A percentile compares a stretch with the other conserved stretches of the same genome.
Evolutionary conservation across 2,797 vertebrate genomes (phyloP).

Genomic region (Naso thynnoides): DNA sequence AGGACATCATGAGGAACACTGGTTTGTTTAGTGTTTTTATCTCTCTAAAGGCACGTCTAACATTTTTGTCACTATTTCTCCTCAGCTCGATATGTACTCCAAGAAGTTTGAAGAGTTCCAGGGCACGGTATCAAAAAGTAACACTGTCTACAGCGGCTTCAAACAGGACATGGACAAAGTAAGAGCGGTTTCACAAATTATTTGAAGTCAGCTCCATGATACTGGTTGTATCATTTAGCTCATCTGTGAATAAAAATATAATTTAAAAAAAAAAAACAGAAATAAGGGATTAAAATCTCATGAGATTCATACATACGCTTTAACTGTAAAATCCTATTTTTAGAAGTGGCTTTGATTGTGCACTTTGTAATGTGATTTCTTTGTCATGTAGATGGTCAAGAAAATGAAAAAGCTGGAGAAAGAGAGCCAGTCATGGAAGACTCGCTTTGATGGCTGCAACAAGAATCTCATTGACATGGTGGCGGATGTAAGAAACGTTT

Average conservation of each 20-base stretch:
- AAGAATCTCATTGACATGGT: conserved; percentile 96
- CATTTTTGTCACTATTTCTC: conserved; percentile 32
- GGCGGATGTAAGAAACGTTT: conserved; percentile 89
- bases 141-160: conserved; percentile 94
- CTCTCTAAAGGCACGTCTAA: neutral
- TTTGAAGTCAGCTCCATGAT: conserved; percentile 26
- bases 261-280: conserved; percentile 11
- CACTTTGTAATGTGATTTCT: conserved; percentile 11
- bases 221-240: conserved; percentile 21
- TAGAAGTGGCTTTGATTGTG: conserved; percentile 43
- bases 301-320: conserved; percentile 25
- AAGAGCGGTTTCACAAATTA: conserved; percentile 50
- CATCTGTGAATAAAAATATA: conserved; percentile 23
- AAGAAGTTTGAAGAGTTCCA: conserved; percentile 99
- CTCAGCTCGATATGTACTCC: conserved; percentile 94
- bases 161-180: conserved; percentile 99
- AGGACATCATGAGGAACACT: neutral
- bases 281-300: conserved; percentile 23
- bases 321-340: conserved; percentile 50
- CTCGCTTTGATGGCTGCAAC: conserved; percentile 96
- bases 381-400: conserved; percentile 91
- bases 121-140: conserved; percentile 95
- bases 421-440: conserved; percentile 95
- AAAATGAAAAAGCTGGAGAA: conserved; percentile 99
- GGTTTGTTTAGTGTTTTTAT: conserved; percentile 6